A percentile compares a stretch with the other conserved stretches of the same genome.
These are phyloP conservation scores for Athalia cordata DNA, from an alignment of 2,888 invertebrate species.

Conservation along the genomic window DNA sequence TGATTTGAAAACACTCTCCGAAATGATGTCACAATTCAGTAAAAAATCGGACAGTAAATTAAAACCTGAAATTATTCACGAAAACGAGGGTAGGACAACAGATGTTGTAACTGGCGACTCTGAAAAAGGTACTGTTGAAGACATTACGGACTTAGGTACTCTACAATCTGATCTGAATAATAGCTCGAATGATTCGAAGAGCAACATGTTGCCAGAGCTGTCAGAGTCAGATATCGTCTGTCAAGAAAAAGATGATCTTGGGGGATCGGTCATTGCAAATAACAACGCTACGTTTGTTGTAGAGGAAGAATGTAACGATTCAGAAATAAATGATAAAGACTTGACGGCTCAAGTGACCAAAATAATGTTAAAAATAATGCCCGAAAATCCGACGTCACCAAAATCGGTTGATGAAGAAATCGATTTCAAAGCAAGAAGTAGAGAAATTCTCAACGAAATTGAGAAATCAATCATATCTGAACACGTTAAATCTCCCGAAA, in stretches of 20 bases:
- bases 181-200: background rate
- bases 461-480: constrained; percentile 68
- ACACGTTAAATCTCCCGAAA: constrained; percentile 55
- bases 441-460: constrained; percentile 65
- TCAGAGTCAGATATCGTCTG: background rate
- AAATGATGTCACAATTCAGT: constrained; percentile 68
- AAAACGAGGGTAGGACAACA: constrained; percentile 18
- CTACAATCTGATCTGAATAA: constrained; percentile 6
- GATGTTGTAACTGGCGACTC: constrained; percentile 25
- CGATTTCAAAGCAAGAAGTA: constrained; percentile 65
- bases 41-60: constrained; percentile 63
- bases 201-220: background rate
- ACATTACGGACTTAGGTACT: constrained; percentile 61
- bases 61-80: constrained; percentile 47
- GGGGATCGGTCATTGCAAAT: constrained; percentile 1
- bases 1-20: constrained; percentile 67
- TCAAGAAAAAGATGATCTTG: constrained; percentile 2
- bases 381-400: constrained; percentile 46
- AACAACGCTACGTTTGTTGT: constrained; percentile 33
- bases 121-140: constrained; percentile 59
- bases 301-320: background rate
- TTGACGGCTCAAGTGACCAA: constrained; percentile 49
- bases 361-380: constrained; percentile 53
- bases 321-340: constrained; percentile 45
- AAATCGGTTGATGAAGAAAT: constrained; percentile 52